Conservation (phyloP, 2,888 invertebrate species). For the Lasioglossum leucozonium region DNA sequence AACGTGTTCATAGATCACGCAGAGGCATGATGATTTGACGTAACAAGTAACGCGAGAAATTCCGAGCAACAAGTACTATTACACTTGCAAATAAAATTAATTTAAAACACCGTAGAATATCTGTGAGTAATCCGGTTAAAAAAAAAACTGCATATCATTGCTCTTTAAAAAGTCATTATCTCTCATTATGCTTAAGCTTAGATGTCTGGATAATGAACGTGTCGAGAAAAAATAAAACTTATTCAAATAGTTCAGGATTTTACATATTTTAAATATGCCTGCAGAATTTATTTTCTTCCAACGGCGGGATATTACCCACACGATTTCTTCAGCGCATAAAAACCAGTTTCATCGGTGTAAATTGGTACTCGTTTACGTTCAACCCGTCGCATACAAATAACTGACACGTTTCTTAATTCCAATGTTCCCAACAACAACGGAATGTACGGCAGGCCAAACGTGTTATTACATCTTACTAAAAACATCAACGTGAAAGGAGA, state of each 20-base stretch:
- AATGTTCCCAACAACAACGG: not conserved
- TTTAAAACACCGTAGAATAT: not conserved
- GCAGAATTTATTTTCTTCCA: not conserved
- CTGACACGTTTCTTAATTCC: not conserved
- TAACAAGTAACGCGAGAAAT: not conserved
- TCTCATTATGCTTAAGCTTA: not conserved
- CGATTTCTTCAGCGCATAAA: conserved; percentile 3
- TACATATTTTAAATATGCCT: not conserved
- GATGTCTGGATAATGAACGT: not conserved
- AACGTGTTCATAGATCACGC: not conserved
- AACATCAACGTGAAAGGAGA: not conserved
- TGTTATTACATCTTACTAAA: not conserved
- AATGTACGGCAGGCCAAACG: not conserved
- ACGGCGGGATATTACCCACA: conserved; percentile 15
- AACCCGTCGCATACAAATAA: not conserved
- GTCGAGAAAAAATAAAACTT: not conserved
- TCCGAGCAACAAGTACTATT: not conserved
- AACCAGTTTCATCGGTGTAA: conserved; percentile 25
- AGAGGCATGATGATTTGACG: not conserved
- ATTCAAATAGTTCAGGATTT: not conserved
- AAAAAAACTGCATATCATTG: not conserved
- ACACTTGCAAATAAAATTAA: not conserved
- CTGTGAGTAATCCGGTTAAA: not conserved
- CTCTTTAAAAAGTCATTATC: not conserved
- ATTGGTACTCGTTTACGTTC: conserved; percentile 17